Base-by-base conservation (phyloP, 2,888 invertebrate species). In the Eubasilissa splendida region DNA sequence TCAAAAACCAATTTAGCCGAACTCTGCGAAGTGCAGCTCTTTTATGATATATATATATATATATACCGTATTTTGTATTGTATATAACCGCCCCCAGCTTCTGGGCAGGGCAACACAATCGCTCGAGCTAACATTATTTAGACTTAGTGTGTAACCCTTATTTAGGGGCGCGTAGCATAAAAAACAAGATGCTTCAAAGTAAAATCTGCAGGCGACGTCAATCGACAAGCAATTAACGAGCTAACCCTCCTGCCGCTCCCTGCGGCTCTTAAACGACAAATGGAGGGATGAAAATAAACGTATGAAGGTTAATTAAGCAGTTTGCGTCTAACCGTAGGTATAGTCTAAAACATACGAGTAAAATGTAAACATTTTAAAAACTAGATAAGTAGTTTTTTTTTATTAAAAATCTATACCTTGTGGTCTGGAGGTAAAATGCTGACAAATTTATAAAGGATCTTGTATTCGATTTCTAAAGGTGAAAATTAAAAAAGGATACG, bases 131-230 rank as follows among this genome's bases (percentile, higher is more conserved):
- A 73, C 54, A 56, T 73, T 56, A 33, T n/a, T 56, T 73, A 73
- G 71, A 73, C 56, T 31, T 56, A 65, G 42, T 65, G 10, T 3
- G 33, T 56, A 56, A 31, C 56, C 71, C 71, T 73, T 54, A 73
- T 73, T 73, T 56, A 73, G 71, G 22, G 58, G 78, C 12, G 68
- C n/a, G 42, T 7, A 42, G 42, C 42, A 42, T 42, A 78, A 63
- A 79, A 74, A 79, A 77, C 74, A 80, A 77, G 77, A 77, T 52
- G 31, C 77, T 77, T 80, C 56, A 77, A 77, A 75, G 77, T 14
- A 76, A 82, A 78, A 82, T 77, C 82, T 82, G 82, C 78, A 82
- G 77, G 77, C 77, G 82, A 82, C 82, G 80, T 80, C 82, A 82
- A 82, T 82, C 82, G 80, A 82, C 80, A 82, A 77, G 82, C 80